Percentiles rank a stretch among this genome's conserved stretches.
Evolutionary conservation across 2,113 vertebrate species (phyloP).

Genomic region (Dromiciops gliroides): DNA sequence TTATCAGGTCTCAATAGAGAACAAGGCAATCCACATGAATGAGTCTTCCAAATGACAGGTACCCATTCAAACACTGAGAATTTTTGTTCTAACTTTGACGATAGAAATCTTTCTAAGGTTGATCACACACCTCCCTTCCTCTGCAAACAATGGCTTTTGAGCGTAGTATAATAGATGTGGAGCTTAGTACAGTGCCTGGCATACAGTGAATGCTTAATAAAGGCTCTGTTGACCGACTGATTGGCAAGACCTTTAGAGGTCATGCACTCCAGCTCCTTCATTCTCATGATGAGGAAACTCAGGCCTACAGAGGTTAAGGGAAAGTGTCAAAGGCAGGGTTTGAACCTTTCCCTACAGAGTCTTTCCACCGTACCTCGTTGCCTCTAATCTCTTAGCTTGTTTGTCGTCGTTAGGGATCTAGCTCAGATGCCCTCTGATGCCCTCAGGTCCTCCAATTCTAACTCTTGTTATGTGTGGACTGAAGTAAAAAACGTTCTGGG

Average conservation of each 20-base stretch:
- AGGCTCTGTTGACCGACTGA: background rate
- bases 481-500: constrained; percentile 4
- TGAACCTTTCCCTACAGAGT: background rate
- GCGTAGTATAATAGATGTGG: constrained; percentile 21
- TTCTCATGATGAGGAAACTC: background rate
- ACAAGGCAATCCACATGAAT: background rate
- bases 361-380: background rate
- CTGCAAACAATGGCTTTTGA: constrained; percentile 31
- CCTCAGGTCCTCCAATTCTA: background rate
- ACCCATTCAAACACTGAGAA: constrained; percentile 2
- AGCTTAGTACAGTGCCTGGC: background rate
- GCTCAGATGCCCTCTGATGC: background rate
- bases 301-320: background rate
- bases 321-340: background rate
- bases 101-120: background rate
- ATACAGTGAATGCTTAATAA: background rate
- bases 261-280: background rate
- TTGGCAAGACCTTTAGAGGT: background rate
- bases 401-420: constrained; percentile 9
- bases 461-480: constrained; percentile 30
- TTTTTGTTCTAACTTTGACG: constrained; percentile 38
- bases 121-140: constrained; percentile 14
- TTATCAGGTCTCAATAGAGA: background rate
- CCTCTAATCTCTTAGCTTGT: background rate
- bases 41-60: background rate